A percentile compares a stretch with the other conserved stretches of the same genome.
Evolutionary conservation across 1,140 invertebrate species (phyloP).

Genomic region (Idris sp.): DNA sequence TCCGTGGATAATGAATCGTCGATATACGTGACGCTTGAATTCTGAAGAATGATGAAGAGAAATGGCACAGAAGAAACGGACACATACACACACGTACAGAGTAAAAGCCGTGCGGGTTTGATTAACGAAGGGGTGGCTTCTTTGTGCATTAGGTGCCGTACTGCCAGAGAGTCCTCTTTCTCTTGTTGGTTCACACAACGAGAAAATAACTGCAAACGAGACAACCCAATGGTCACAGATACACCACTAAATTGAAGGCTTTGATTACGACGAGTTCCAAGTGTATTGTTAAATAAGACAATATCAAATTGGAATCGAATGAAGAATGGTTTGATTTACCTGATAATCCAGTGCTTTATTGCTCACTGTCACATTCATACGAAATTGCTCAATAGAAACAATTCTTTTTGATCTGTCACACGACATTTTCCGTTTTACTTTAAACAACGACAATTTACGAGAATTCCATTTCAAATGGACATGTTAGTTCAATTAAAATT

Average conservation of each 20-base stretch:
- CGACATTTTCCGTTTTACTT: too few relatives aligned
- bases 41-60: conserved; percentile 9
- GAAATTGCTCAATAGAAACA: conserved; percentile 5
- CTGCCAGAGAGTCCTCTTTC: conserved; percentile 20
- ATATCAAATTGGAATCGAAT: conserved; percentile 42
- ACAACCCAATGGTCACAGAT: conserved; percentile 24
- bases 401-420: conserved; percentile 3
- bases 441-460: too few relatives aligned
- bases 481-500: too few relatives aligned
- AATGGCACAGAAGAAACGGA: background rate
- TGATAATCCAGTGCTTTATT: conserved; percentile 27
- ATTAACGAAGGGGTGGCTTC: conserved; percentile 46
- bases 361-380: conserved; percentile 13
- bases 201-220: conserved; percentile 39
- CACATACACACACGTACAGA: too few relatives aligned
- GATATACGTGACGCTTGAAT: conserved; percentile 10
- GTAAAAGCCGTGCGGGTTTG: conserved; percentile 25
- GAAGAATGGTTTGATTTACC: conserved; percentile 36
- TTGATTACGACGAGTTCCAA: conserved; percentile 47
- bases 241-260: conserved; percentile 27
- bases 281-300: conserved; percentile 51
- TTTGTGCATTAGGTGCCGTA: conserved; percentile 51
- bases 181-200: conserved; percentile 27
- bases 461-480: too few relatives aligned
- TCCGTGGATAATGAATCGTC: conserved; percentile 28